Conservation (phyloP, 2,113 vertebrate species). For the Nannospalax galili region DNA sequence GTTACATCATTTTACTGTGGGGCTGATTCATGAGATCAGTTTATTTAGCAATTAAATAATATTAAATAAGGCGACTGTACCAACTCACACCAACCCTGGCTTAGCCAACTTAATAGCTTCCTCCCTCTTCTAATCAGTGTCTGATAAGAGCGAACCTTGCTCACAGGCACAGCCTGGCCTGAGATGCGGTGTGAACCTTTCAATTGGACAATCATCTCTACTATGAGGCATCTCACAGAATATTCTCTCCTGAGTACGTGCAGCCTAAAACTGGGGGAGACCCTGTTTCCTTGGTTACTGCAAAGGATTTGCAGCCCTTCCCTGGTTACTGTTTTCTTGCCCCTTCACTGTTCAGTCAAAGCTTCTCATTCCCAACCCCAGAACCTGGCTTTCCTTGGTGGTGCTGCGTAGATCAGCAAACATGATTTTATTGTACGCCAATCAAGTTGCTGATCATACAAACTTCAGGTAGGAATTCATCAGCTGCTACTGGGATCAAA, state of each 20-base stretch:
- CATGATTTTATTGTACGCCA: background rate
- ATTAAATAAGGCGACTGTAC: constrained; percentile 71
- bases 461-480: background rate
- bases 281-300: background rate
- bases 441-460: background rate
- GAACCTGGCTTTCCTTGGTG: background rate
- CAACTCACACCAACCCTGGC: constrained; percentile 61
- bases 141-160: constrained; percentile 73
- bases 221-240: background rate
- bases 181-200: no score
- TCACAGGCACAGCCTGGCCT: constrained; percentile 45
- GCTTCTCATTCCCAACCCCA: background rate
- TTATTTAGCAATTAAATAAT: constrained; percentile 81
- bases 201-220: background rate
- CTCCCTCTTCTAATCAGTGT: constrained; percentile 76
- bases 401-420: background rate
- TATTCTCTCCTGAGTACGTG: background rate
- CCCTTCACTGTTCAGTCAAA: background rate
- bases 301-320: background rate
- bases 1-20: constrained; percentile 82
- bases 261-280: accelerated
- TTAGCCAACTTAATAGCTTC: constrained; percentile 58
- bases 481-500: background rate
- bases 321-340: background rate
- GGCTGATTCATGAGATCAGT: constrained; percentile 83